These are phyloP conservation scores for Lethrus apterus DNA, from an alignment of 1,140 invertebrate species.

Conservation along the genomic window DNA sequence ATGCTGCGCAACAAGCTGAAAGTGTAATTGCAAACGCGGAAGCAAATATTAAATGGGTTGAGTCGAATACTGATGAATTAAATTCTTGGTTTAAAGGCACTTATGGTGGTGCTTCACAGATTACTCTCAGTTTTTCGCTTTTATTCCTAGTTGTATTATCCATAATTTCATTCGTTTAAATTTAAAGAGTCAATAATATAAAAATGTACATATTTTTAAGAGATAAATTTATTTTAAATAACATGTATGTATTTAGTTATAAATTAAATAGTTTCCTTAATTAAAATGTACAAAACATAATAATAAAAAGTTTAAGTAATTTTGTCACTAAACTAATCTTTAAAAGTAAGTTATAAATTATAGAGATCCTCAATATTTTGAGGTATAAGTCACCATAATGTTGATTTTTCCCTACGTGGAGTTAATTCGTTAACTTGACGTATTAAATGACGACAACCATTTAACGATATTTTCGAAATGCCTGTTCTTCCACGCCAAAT, in stretches of 20 bases:
- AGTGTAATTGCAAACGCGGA: slow-evolving; percentile 10
- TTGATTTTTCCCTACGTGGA: too few species aligned
- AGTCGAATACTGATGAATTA: slow-evolving; percentile 4
- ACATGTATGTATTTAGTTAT: too few species aligned
- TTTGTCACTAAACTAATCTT: too few species aligned
- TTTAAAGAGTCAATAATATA: neutral
- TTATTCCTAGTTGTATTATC: neutral
- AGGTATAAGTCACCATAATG: too few species aligned
- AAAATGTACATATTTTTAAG: neutral
- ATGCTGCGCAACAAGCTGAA: slow-evolving; percentile 10
- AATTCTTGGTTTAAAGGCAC: neutral
- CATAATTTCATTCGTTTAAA: neutral
- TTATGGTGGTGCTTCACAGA: neutral
- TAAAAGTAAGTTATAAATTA: too few species aligned
- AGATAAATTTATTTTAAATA: too few species aligned
- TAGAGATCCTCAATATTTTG: too few species aligned
- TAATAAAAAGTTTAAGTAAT: neutral
- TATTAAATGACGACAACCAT: slow-evolving; percentile 63
- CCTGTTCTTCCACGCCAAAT: slow-evolving; percentile 70
- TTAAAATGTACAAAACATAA: neutral
- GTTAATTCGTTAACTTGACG: too few species aligned
- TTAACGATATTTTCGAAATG: slow-evolving; percentile 64
- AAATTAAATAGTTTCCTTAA: neutral
- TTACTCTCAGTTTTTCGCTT: slow-evolving; percentile 2
- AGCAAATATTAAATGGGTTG: slow-evolving; percentile 8